Base-by-base conservation (phyloP, 2,888 invertebrate genomes). In the Eledona agricola region DNA sequence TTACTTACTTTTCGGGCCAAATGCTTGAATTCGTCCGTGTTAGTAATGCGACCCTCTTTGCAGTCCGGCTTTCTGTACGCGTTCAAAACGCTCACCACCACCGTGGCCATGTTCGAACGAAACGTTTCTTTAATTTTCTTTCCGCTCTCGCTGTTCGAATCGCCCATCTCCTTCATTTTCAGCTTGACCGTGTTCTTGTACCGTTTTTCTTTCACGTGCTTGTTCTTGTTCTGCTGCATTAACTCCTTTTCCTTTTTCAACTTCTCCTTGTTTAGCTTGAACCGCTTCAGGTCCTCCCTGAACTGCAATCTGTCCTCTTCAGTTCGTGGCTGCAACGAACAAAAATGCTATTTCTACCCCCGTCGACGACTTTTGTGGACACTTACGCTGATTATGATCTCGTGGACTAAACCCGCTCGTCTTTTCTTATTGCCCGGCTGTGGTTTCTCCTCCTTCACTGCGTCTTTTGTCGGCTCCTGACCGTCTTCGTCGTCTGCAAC, bases 11-110 rank as follows among this genome's bases (percentile, higher is more conserved):
- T 96, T 77, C 94, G 83, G 2, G 96, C 95, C 45, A 96, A 81
- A 78, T 95, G 93, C 74, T 96, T 96, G 76, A 96, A 93, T 76
- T 97, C 96, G 28, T 94, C 92, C 0, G 90, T 93, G 69, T 85
- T 89, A 1, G 87, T 87, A 65, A 98, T 96, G 62, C 89, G 81
- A 0, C 93, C 97, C 56, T 86, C 80, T 62, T 85, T 85, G 68
- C 96, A 97, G 59, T 89, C 90, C 0, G 88, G 84, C 69, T 90
- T 91, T 42, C 93, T 81, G 77, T 91, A 97, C 0, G 92, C 92
- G 77, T 92, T 93, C 51, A 97, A 82, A 69, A 90, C 89, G 51
- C 88, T 85, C 58, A 93, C 91, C 80, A 94, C 90, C 13, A 90
- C 89, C 28, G 87, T 83, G 6, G 89, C 88, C 84, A 89, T 88